Base-by-base conservation (phyloP, 2,888 invertebrate species). In the Belgica antarctica region DNA sequence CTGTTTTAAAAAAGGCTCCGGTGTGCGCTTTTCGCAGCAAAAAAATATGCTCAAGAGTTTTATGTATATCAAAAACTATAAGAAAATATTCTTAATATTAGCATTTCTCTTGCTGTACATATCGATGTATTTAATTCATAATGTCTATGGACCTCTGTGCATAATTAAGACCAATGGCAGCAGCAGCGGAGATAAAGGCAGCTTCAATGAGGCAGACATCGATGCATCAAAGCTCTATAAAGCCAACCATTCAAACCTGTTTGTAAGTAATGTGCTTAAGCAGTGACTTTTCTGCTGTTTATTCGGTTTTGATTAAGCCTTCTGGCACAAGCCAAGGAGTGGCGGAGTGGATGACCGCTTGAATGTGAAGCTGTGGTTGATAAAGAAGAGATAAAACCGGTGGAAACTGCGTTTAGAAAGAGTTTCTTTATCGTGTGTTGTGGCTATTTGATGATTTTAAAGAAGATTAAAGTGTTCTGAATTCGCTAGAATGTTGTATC, bases 211-310 rank as follows among this genome's bases (percentile, higher is more conserved):
- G 12, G 31, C 52, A 68, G 68, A 68, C 68, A 68, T 17, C 31
- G 57, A 57, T 22, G 57, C 47, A 28, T 28, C 68, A 28, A 25
- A 25, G 28, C 52, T 57, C 27, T 57, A 57, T 52, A 68, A 68
- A 68, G 68, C 27, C 57, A 68, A 68, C 68, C 31, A 47, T 68
- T 57, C 68, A 68, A 68, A 68, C 68, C 68, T 68, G 68, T 68
- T 68, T 68, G 68, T 68, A 68, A 68, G 68, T 68, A 57, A 68
- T 68, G 57, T 27, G 28, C 25, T n/a, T n/a, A n/a, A n/a, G 15
- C 41, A 41, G 41, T 41, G 4, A 34, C 19, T 34, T 25, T 61
- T 61, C 3, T n/a, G 15, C 41, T 41, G 41, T 41, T 41, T n/a
- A n/a, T n/a, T n/a, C n/a, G n/a, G n/a, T n/a, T n/a, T n/a, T n/a